phyloP scores from a whole-genome alignment of 2,888 invertebrate genomes.

The Dorcus hopei region DNA sequence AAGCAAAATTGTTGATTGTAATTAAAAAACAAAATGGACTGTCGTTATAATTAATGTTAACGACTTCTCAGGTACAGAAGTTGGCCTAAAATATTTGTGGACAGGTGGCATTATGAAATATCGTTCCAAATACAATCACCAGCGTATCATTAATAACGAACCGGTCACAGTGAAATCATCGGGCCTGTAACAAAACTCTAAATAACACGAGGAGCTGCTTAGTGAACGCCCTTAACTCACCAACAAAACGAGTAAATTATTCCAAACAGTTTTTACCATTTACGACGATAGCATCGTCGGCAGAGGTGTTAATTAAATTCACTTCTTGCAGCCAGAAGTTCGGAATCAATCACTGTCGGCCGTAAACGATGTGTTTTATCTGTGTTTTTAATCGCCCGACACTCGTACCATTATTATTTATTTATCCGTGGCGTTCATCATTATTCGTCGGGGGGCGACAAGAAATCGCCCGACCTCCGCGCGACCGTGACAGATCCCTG shows the following conservation, averaged over 20 bases:
- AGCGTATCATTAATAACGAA: too few relatives aligned
- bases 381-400: constrained; percentile 37
- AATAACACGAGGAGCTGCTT: background rate
- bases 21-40: too few relatives aligned
- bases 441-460: constrained; percentile 26
- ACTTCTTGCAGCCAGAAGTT: constrained; percentile 33
- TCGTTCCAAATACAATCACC: too few relatives aligned
- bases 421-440: constrained; percentile 33
- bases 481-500: background rate
- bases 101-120: too few relatives aligned
- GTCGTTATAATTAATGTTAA: too few relatives aligned
- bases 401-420: constrained; percentile 38
- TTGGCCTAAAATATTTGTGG: too few relatives aligned
- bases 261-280: constrained; percentile 12
- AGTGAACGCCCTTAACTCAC: background rate
- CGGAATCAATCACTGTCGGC: constrained; percentile 41
- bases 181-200: too few relatives aligned
- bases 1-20: too few relatives aligned
- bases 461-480: constrained; percentile 2
- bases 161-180: too few relatives aligned
- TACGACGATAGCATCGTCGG: constrained; percentile 29
- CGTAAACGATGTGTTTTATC: constrained; percentile 39
- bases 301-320: constrained; percentile 41
- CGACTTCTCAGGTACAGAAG: too few relatives aligned
- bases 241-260: background rate